Conservation (phyloP, 2,113 vertebrate species). For the Excalfactoria chinensis region DNA sequence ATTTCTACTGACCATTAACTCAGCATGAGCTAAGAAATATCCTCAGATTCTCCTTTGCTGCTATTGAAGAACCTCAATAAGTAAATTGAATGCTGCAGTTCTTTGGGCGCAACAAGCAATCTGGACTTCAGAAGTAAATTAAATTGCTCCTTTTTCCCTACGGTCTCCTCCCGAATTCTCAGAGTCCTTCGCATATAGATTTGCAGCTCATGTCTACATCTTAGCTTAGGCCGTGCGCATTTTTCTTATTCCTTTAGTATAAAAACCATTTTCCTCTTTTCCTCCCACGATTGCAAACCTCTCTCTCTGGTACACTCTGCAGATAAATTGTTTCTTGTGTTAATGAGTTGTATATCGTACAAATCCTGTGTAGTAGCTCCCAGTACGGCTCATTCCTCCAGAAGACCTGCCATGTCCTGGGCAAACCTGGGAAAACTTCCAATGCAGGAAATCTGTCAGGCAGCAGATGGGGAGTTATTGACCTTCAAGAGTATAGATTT, state of each 20-base stretch:
- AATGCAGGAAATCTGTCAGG: slow-evolving; percentile 50
- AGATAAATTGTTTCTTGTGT: slow-evolving; percentile 37
- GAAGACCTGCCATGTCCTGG: slow-evolving; percentile 51
- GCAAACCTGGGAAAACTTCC: slow-evolving; percentile 64
- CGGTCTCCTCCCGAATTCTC: background rate
- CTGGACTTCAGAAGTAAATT: slow-evolving; percentile 20
- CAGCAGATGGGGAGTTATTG: slow-evolving; percentile 63
- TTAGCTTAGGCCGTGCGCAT: background rate
- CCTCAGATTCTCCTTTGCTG: background rate
- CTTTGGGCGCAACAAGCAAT: background rate
- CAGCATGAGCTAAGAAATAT: slow-evolving; percentile 20
- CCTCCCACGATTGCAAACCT: background rate
- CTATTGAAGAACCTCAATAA: background rate
- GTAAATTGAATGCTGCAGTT: background rate
- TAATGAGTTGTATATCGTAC: slow-evolving; percentile 43
- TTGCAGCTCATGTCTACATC: background rate
- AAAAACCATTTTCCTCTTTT: slow-evolving; percentile 52
- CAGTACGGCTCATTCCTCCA: slow-evolving; percentile 38
- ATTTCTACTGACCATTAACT: slow-evolving; percentile 36
- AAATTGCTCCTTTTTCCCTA: background rate
- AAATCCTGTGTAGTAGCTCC: slow-evolving; percentile 39
- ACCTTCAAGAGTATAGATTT: slow-evolving; percentile 63
- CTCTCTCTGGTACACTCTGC: background rate
- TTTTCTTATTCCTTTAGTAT: background rate
- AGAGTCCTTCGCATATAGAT: background rate